Evolutionary conservation across 2,888 invertebrate genomes (phyloP), one percentile per base, ranked within the genome.

Genomic region (Drosophila peninsularis): DNA sequence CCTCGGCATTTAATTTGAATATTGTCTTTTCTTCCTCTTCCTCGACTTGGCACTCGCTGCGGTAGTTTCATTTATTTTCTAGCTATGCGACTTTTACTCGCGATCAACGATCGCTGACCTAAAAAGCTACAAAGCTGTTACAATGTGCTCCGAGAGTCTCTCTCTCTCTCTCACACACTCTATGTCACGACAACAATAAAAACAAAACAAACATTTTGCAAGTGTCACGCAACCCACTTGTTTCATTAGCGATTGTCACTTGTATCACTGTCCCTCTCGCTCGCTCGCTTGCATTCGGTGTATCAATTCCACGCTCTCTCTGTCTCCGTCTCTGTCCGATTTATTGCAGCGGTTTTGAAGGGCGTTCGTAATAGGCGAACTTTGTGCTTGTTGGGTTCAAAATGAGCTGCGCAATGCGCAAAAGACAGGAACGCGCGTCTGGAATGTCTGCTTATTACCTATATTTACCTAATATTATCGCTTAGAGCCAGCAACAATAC

Each of bases 31-130:
- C 44, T n/a, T 47, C 45, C 17, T 17, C 45, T 32, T 19, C 17
- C 11, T 13, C 13, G 13, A 81, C 71, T 83, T 78, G 78, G 75
- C 81, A 75, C 71, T 83, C 79, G 58, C 63, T 53, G 62, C 64
- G 57, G 60, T 63, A 32, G 57, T 71, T 77, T 70, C 66, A 78
- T 78, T 73, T 73, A 67, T 69, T 81, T 80, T 82, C 79, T 84
- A 81, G 87, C 73, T 74, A 52, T 76, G 78, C 86, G 70, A 79
- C 87, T 87, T 79, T 84, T 81, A 82, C 83, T 86, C 80, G 78
- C 65, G 69, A 71, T 71, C 78, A 52, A 44, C 78, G 77, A 81
- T 80, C 75, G 80, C 82, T 85, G 88, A 87, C 85, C 85, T 71
- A 85, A 84, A 85, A 85, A 82, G 71, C 80, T 56, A 75, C 60